These are phyloP conservation scores for Lasioglossum pauxillum DNA, from an alignment of 2,888 invertebrate species.

Conservation along the genomic window DNA sequence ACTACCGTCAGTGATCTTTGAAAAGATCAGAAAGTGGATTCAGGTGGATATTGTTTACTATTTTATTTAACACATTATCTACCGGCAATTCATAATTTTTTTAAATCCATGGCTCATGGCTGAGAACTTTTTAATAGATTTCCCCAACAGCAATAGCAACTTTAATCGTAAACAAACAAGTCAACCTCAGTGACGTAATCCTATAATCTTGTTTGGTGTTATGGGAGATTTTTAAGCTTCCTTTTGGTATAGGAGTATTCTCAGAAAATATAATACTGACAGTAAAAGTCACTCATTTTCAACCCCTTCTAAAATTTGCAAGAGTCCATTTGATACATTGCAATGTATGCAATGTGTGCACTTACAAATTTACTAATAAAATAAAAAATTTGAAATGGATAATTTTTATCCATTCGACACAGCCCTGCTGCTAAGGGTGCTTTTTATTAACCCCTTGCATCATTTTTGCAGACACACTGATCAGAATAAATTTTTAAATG, in stretches of 20 bases:
- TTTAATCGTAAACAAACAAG: background rate
- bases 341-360: background rate
- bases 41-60: background rate
- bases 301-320: background rate
- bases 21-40: background rate
- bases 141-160: background rate
- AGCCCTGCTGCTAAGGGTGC: background rate
- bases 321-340: background rate
- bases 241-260: background rate
- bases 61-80: background rate
- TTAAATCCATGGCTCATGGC: background rate
- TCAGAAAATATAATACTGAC: too few species aligned
- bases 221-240: background rate
- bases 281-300: background rate
- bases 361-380: background rate
- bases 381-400: background rate
- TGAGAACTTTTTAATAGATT: background rate
- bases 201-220: background rate
- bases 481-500: too few species aligned
- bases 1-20: background rate
- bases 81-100: background rate
- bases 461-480: too few species aligned
- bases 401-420: background rate
- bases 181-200: background rate
- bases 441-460: background rate